These are phyloP conservation scores for Gopherus flavomarginatus DNA, from an alignment of 2,113 vertebrate genomes.

Conservation along the genomic window DNA sequence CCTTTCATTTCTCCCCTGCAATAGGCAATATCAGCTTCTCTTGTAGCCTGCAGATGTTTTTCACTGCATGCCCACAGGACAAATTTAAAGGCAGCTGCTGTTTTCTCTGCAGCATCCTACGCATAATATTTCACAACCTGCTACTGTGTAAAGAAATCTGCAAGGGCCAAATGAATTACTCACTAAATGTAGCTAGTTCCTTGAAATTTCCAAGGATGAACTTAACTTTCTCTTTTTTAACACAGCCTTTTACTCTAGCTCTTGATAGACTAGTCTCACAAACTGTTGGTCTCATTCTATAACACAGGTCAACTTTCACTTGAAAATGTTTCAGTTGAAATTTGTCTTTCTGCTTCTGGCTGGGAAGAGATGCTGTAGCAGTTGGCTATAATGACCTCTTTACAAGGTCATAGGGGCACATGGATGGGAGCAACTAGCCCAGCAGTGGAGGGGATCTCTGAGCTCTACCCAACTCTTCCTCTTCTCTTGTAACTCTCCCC, in stretches of 20 bases:
- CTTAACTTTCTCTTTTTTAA: neutral
- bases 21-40: neutral
- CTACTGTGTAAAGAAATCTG: conserved; percentile 31
- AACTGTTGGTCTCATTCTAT: neutral
- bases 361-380: fast-evolving
- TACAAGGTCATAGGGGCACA: neutral
- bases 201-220: neutral
- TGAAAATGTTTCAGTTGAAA: neutral
- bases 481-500: neutral
- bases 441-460: neutral
- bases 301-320: neutral
- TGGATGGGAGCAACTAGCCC: neutral
- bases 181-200: neutral
- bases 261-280: neutral
- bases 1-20: neutral
- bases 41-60: neutral
- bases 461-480: neutral
- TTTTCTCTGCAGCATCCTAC: neutral
- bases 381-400: neutral
- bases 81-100: neutral
- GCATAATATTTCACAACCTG: neutral
- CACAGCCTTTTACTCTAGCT: fast-evolving
- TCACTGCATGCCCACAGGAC: neutral
- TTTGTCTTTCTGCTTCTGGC: neutral
- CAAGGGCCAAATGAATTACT: neutral